phyloP scores from a whole-genome alignment of 2,888 invertebrate genomes.

The Epirrita christyi region DNA sequence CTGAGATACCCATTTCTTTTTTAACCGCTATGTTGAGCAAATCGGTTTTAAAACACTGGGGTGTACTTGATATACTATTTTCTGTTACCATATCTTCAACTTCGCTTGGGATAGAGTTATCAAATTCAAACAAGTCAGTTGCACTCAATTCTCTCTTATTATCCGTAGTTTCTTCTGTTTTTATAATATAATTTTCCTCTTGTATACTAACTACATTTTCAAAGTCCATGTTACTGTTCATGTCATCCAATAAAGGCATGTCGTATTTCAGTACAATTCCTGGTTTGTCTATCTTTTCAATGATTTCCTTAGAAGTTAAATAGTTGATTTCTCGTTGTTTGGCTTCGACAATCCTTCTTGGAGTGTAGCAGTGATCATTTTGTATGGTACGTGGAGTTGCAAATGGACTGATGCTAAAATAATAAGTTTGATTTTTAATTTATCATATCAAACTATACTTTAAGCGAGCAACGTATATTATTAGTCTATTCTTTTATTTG shows the following conservation, averaged over 20 bases:
- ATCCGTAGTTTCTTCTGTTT: not conserved
- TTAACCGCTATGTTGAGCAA: slow-evolving; percentile 9
- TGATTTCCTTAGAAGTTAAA: slow-evolving; percentile 20
- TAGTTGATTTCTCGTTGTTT: slow-evolving; percentile 35
- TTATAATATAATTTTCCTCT: not conserved
- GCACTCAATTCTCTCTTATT: not conserved
- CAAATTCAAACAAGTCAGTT: slow-evolving; percentile 4
- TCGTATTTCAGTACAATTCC: slow-evolving; percentile 18
- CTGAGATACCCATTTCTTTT: slow-evolving; percentile 14
- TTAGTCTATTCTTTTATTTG: too few relatives aligned
- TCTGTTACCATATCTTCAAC: slow-evolving; percentile 27
- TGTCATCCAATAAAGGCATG: slow-evolving; percentile 31
- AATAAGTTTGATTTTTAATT: too few relatives aligned
- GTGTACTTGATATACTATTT: slow-evolving; percentile 21
- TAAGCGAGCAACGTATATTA: too few relatives aligned
- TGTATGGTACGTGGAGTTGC: slow-evolving; percentile 59
- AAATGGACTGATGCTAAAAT: slow-evolving; percentile 62
- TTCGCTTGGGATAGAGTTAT: slow-evolving; percentile 27
- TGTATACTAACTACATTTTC: not conserved
- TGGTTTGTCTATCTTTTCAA: slow-evolving; percentile 10
- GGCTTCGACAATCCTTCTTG: slow-evolving; percentile 44
- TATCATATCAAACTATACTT: too few relatives aligned
- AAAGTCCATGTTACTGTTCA: slow-evolving; percentile 7
- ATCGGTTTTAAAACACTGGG: slow-evolving; percentile 17
- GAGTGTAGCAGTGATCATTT: slow-evolving; percentile 57